These are phyloP conservation scores for Tethya wilhelma DNA, from an alignment of 37 sponge, comb jelly and placozoan species.

Conservation along the genomic window DNA sequence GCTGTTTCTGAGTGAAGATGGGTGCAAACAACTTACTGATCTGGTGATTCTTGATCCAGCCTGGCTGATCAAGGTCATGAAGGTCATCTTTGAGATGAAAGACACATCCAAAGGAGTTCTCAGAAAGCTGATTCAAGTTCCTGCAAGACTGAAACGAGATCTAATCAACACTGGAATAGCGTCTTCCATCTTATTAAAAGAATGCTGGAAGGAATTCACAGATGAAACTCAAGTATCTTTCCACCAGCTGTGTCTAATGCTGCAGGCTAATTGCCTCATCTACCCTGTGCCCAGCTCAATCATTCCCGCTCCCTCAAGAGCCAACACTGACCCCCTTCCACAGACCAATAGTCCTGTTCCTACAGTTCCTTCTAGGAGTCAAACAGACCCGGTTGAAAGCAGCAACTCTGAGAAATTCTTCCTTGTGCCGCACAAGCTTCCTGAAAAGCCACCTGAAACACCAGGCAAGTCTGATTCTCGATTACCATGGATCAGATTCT, in stretches of 20 bases:
- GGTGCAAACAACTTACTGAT: conserved; percentile 12
- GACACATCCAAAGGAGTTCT: neutral
- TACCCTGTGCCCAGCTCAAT: neutral
- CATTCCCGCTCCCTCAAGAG: no score
- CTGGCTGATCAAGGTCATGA: conserved; percentile 64
- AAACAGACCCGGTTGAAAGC: no score
- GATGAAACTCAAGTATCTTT: neutral
- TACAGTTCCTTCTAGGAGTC: no score
- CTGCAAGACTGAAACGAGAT: no score
- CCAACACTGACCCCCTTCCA: no score
- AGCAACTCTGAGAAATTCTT: neutral
- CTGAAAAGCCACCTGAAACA: neutral
- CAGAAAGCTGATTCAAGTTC: no score
- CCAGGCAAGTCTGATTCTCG: no score
- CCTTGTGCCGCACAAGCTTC: conserved; percentile 53
- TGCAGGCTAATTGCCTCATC: conserved; percentile 59
- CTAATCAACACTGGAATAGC: conserved; percentile 20
- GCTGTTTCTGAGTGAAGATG: conserved; percentile 34
- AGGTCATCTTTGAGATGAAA: conserved; percentile 50
- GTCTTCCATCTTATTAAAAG: neutral
- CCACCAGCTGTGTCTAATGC: conserved; percentile 34
- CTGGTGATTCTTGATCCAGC: conserved; percentile 48
- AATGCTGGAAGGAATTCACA: conserved; percentile 37
- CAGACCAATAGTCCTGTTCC: no score
- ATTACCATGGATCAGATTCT: no score